These are phyloP conservation scores for Trissolcus japonicus DNA, from an alignment of 2,888 invertebrate species.

Conservation along the genomic window DNA sequence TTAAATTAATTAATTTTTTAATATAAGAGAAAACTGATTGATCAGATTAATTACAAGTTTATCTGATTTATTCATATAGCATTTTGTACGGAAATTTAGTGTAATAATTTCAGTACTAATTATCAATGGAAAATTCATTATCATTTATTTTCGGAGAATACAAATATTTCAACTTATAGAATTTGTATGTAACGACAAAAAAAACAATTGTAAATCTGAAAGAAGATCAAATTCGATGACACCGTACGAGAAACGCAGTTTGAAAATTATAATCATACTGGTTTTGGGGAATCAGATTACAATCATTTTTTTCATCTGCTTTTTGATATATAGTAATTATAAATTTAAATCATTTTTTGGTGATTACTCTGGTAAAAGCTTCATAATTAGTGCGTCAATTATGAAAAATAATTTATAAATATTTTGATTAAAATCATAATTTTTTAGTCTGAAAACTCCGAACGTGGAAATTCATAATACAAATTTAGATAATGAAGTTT, in stretches of 20 bases:
- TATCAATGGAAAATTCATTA: slow-evolving; percentile 1
- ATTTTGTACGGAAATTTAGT: slow-evolving; percentile 8
- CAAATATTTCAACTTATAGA: slow-evolving; percentile 9
- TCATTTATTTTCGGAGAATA: background rate
- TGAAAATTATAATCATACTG: slow-evolving; percentile 6
- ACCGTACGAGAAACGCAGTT: background rate
- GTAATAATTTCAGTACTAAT: background rate
- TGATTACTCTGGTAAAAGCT: too few species aligned
- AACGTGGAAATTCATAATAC: too few species aligned
- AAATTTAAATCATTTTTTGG: too few species aligned
- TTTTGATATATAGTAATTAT: background rate
- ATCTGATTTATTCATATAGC: slow-evolving; percentile 2
- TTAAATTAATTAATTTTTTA: too few species aligned
- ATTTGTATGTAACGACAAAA: background rate
- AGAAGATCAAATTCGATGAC: background rate
- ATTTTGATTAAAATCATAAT: background rate
- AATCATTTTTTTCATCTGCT: background rate
- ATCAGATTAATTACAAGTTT: too few species aligned
- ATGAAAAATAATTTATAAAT: background rate
- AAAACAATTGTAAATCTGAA: background rate
- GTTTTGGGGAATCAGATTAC: slow-evolving; percentile 11
- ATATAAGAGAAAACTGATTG: too few species aligned
- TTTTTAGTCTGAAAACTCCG: background rate
- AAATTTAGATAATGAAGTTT: too few species aligned
- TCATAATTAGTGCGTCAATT: background rate